These are phyloP conservation scores for Corynorhinus townsendii DNA, from an alignment of 2,113 vertebrate species.

Conservation along the genomic window DNA sequence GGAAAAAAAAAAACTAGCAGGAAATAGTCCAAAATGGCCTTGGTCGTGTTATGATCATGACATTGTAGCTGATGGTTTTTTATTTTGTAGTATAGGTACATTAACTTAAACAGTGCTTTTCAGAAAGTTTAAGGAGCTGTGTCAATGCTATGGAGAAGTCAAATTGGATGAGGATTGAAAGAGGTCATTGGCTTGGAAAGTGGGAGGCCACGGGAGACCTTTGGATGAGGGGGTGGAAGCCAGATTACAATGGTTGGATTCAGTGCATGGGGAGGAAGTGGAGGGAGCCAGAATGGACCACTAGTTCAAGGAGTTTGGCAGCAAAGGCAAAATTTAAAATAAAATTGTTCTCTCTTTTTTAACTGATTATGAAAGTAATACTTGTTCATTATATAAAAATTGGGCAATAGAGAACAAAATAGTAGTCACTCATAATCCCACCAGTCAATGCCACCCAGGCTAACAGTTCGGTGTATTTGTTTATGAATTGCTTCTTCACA, in stretches of 20 bases:
- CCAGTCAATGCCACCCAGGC: background rate
- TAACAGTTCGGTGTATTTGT: background rate
- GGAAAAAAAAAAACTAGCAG: background rate
- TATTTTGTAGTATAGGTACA: background rate
- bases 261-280: background rate
- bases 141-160: background rate
- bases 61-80: background rate
- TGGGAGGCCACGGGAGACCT: background rate
- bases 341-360: background rate
- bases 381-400: background rate
- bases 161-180: background rate
- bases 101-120: slow-evolving; percentile 25
- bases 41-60: background rate
- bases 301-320: slow-evolving; percentile 39
- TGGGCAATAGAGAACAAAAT: background rate
- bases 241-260: slow-evolving; percentile 20
- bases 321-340: slow-evolving; percentile 32
- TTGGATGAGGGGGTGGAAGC: background rate
- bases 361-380: background rate
- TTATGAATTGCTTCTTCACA: background rate
- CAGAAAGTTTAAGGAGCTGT: slow-evolving; percentile 23
- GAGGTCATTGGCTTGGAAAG: slow-evolving; percentile 6
- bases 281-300: background rate
- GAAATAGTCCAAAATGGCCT: background rate
- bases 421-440: background rate